Evolutionary conservation across 2,888 invertebrate species (phyloP), one percentile per base, ranked within the genome.

Genomic region (Oligia fasciuncula): DNA sequence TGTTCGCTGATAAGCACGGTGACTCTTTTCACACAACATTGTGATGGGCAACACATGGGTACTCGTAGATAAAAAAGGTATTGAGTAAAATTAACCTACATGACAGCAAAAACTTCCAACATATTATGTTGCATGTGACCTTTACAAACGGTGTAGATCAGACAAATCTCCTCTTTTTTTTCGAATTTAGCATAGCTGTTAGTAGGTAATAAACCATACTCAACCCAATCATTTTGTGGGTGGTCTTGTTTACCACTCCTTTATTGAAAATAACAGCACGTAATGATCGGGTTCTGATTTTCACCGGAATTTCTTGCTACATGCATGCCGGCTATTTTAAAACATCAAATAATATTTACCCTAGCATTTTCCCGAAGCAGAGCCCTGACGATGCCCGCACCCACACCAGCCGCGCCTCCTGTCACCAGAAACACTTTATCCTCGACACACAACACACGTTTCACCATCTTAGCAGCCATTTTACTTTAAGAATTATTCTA

Each of bases 401-500:
- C 96, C 0, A 96, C 92, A 0, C 96, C 96, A 0, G 93, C 95
- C 0, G 96, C 96, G 0, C 96, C 96, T 1, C 96, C 96, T 0
- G 95, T 96, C 84, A 96, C 96, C 76, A 96, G 87, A 86, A 94
- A 92, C 89, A 96, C 95, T 93, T 95, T 96, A 40, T 94, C 93
- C 35, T 94, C 91, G 67, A 94, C 86, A 91, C 89, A 82, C 35
- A 87, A 77, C 5, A 88, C 86, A 49, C 88, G 87, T 81, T 89
- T 90, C 74, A 89, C 89, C 73, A 89, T 83, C 71, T 73, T 79
- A 40, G 83, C 86, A 23, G 90, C 91, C 92, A 92, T 87, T 73
- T 76, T 69, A 5, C 57, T 67, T 35, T 77, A 73, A 65, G 29
- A 66, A 35, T 40, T n/a, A 35, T 43, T 69, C 62, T 75, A 77